A percentile compares a stretch with the other conserved stretches of the same genome.
Evolutionary conservation across 2,888 invertebrate species (phyloP).

Genomic region (Neoaliturus tenellus): DNA sequence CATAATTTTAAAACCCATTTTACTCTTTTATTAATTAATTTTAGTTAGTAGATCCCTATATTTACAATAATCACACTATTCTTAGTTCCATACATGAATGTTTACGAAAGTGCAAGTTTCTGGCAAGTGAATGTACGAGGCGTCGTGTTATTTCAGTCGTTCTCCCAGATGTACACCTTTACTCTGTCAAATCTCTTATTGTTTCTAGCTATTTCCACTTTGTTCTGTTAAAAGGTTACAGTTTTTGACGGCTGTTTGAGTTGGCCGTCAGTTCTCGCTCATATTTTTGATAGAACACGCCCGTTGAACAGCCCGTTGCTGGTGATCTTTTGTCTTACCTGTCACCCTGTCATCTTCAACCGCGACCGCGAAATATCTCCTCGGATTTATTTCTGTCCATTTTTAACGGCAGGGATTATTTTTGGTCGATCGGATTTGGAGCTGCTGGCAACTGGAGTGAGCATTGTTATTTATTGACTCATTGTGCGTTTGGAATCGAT

Average conservation of each 20-base stretch:
- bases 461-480: not conserved
- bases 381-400: conserved; percentile 3
- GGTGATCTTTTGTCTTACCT: conserved; percentile 42
- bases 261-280: conserved; percentile 21
- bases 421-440: not conserved
- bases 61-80: too few relatives aligned
- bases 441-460: not conserved
- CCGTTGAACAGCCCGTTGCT: too few relatives aligned
- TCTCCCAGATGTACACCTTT: not conserved
- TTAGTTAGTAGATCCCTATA: too few relatives aligned
- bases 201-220: conserved; percentile 51
- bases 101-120: not conserved
- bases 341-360: conserved; percentile 2
- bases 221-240: conserved; percentile 52
- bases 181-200: conserved; percentile 42
- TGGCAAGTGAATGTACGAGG: not conserved
- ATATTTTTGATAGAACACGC: conserved; percentile 46
- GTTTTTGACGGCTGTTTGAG: conserved; percentile 34
- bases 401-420: not conserved
- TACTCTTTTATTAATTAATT: too few relatives aligned
- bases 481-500: too few relatives aligned
- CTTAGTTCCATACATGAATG: too few relatives aligned
- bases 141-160: conserved; percentile 19
- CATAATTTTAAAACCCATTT: too few relatives aligned
- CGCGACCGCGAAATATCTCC: conserved; percentile 35